A percentile compares a stretch with the other conserved stretches of the same genome.
Evolutionary conservation across 2,797 vertebrate genomes (phyloP).

Genomic region (Paedocypris micromegethes): DNA sequence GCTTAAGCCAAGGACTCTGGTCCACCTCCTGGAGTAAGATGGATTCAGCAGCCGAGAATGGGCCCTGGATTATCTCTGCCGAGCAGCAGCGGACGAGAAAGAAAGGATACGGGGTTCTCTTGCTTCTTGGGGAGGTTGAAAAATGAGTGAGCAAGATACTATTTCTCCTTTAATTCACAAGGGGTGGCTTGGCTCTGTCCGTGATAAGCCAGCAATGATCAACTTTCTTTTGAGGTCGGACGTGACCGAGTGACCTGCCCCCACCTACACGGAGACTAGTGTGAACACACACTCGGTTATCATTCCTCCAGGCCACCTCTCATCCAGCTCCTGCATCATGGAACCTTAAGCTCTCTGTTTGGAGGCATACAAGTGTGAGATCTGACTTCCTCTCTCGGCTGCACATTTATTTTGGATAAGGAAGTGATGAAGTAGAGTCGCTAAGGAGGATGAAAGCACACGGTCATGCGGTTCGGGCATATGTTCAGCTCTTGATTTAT

Average conservation of each 20-base stretch:
- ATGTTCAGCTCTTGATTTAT: conserved; percentile 60
- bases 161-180: conserved; percentile 77
- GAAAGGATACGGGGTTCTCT: conserved; percentile 58
- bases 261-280: conserved; percentile 16
- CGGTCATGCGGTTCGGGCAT: conserved; percentile 41
- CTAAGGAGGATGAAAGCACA: conserved; percentile 48
- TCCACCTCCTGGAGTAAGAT: conserved; percentile 69
- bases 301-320: conserved; percentile 28
- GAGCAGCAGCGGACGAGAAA: conserved; percentile 62
- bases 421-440: conserved; percentile 29
- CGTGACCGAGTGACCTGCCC: conserved; percentile 50
- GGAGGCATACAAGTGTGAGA: conserved; percentile 28
- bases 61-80: conserved; percentile 70
- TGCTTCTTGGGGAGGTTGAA: conserved; percentile 67
- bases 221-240: conserved; percentile 66
- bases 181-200: conserved; percentile 67
- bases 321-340: conserved; percentile 50
- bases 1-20: conserved; percentile 66
- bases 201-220: conserved; percentile 75
- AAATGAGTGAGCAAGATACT: conserved; percentile 71
- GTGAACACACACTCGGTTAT: conserved; percentile 31
- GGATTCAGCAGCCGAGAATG: conserved; percentile 65
- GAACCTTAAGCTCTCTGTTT: conserved; percentile 45
- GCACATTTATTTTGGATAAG: conserved; percentile 36
- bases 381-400: conserved; percentile 29